These are phyloP conservation scores for Oegoconia quadripuncta DNA, from an alignment of 2,888 invertebrate species.

Conservation along the genomic window DNA sequence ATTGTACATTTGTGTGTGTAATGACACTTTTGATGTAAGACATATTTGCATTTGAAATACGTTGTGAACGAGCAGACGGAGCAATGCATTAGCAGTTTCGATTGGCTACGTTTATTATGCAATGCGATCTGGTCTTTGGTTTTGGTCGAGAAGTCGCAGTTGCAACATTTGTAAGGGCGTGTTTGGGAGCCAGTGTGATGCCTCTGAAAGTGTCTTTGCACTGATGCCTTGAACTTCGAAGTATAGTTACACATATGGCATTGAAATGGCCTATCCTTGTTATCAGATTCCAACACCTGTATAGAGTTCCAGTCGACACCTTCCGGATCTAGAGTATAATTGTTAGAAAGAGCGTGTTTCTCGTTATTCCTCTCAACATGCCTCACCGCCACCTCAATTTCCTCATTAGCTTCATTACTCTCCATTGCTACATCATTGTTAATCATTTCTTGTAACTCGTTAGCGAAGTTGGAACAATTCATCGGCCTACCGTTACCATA, in stretches of 20 bases:
- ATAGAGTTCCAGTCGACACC: slow-evolving; percentile 50
- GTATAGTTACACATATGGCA: slow-evolving; percentile 49
- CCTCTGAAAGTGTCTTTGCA: slow-evolving; percentile 57
- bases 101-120: slow-evolving; percentile 53
- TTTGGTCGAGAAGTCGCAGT: slow-evolving; percentile 59
- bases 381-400: neutral
- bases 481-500: neutral
- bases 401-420: neutral
- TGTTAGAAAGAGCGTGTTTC: slow-evolving; percentile 21
- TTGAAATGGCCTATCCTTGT: slow-evolving; percentile 44
- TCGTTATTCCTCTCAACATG: no score
- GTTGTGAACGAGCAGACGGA: slow-evolving; percentile 39
- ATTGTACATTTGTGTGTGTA: slow-evolving; percentile 42
- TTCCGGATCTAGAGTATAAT: slow-evolving; percentile 41
- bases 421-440: neutral
- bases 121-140: slow-evolving; percentile 58
- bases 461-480: neutral
- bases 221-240: slow-evolving; percentile 54
- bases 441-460: no score
- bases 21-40: slow-evolving; percentile 51
- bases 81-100: slow-evolving; percentile 31
- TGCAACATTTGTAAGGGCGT: slow-evolving; percentile 51
- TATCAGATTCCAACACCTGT: slow-evolving; percentile 40
- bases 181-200: slow-evolving; percentile 47
- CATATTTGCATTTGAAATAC: slow-evolving; percentile 45